phyloP scores from a whole-genome alignment of 2,888 invertebrate species.

The Brachyptera risi region DNA sequence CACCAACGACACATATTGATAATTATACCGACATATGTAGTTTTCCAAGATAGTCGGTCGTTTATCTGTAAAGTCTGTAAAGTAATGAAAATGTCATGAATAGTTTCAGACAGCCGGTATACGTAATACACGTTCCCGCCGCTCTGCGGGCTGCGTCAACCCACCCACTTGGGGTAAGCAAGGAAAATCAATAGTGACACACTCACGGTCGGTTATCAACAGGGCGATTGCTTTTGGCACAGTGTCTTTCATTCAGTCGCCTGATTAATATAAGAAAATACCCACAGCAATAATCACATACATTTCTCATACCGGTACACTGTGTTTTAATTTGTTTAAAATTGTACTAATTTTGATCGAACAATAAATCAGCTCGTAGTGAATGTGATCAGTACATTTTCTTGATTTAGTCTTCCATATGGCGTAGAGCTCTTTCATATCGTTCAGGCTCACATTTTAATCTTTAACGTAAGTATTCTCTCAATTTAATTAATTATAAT shows the following conservation, averaged over 20 bases:
- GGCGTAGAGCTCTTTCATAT: too few species aligned
- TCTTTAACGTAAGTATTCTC: background rate
- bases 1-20: too few species aligned
- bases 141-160: constrained; percentile 13
- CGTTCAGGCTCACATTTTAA: background rate
- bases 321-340: background rate
- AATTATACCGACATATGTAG: too few species aligned
- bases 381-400: too few species aligned
- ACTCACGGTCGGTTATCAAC: background rate
- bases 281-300: background rate
- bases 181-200: constrained; percentile 18
- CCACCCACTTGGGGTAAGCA: background rate
- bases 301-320: background rate
- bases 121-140: background rate
- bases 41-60: too few species aligned
- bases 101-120: too few species aligned
- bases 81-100: too few species aligned
- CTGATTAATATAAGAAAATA: background rate
- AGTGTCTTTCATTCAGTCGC: background rate
- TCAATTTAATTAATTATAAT: background rate
- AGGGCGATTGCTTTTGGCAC: background rate
- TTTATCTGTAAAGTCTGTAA: too few species aligned
- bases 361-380: too few species aligned
- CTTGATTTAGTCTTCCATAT: constrained; percentile 1
- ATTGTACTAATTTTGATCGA: too few species aligned